Evolutionary conservation across 1,140 invertebrate genomes (phyloP), one percentile per base, ranked within the genome.

Genomic region (Rhynchophorus ferrugineus): DNA sequence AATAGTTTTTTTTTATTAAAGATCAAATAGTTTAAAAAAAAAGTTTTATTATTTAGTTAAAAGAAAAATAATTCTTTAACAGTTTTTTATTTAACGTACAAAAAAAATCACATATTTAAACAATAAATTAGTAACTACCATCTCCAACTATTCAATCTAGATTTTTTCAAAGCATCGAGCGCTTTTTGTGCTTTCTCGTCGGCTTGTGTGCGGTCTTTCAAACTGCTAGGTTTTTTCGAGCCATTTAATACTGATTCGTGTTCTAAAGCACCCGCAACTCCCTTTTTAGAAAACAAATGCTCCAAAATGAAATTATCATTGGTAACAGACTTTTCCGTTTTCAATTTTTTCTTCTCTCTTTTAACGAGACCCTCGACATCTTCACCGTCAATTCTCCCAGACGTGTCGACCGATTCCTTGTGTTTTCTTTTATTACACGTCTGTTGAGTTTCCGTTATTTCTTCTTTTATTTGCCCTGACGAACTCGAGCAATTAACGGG

Each of bases 201-300:
- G 33, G 76, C 76, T 64, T 76, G 74, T 57, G 69, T 54, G 35
- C 63, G 55, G 6, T 63, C 70, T 69, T 72, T 74, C 33, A 78
- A 67, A 62, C 64, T 72, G 51, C 72, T 65, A 42, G 55, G 34
- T 21, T 50, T 55, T 58, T 72, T 71, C 54, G 70, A 70, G 61
- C 72, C 71, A 35, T 72, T 71, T 9, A 77, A 73, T 44, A 79
- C 68, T 3, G 75, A 69, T 65, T 79, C 77, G 63, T 79, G 77
- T 49, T 78, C 70, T 38, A 79, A 68, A 13, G 76, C 77, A 63
- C 70, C 76, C 53, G 77, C 75, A 35, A 79, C 75, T 47, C 71
- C 66, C 56, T 67, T 73, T 63, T 75, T 78, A 35, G 73, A 70
- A 71, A 79, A 78, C 21, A 79, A 62, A 67, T 78, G 77, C 52